Conservation (phyloP, 2,113 vertebrate species). For the Microtus oregoni region DNA sequence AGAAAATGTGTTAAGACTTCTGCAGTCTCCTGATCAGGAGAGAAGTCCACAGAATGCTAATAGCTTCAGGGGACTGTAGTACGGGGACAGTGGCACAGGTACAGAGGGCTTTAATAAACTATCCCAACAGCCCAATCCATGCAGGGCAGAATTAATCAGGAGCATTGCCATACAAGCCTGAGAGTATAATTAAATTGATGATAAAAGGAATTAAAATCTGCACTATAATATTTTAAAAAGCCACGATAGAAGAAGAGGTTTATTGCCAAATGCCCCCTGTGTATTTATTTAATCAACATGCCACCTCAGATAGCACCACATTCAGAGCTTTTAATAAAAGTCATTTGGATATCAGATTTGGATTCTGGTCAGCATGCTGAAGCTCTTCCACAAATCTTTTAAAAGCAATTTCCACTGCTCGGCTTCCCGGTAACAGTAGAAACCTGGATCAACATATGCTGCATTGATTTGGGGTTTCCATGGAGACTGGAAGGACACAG, state of each 20-base stretch:
- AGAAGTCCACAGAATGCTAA: background rate
- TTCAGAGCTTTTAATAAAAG: slow-evolving; percentile 86
- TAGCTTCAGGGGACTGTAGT: background rate
- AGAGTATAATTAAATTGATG: slow-evolving; percentile 85
- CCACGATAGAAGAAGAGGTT: slow-evolving; percentile 75
- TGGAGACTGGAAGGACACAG: slow-evolving; percentile 78
- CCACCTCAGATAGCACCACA: slow-evolving; percentile 64
- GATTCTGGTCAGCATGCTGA: slow-evolving; percentile 80
- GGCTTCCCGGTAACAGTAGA: slow-evolving; percentile 79
- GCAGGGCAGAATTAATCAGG: slow-evolving; percentile 69
- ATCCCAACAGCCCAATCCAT: background rate
- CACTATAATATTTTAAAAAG: slow-evolving; percentile 86
- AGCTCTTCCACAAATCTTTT: slow-evolving; percentile 81
- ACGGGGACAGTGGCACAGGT: background rate
- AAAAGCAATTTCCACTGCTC: slow-evolving; percentile 84
- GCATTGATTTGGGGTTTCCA: slow-evolving; percentile 78
- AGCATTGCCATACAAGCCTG: slow-evolving; percentile 71
- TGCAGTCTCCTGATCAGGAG: background rate
- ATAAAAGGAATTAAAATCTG: slow-evolving; percentile 83
- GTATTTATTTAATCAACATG: slow-evolving; percentile 60
- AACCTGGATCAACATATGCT: slow-evolving; percentile 77
- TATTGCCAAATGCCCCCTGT: slow-evolving; percentile 78
- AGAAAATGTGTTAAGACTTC: background rate
- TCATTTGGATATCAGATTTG: slow-evolving; percentile 84
- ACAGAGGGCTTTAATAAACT: background rate